Evolutionary conservation across 2,888 invertebrate genomes (phyloP).

Genomic region (Apodemia mormo): DNA sequence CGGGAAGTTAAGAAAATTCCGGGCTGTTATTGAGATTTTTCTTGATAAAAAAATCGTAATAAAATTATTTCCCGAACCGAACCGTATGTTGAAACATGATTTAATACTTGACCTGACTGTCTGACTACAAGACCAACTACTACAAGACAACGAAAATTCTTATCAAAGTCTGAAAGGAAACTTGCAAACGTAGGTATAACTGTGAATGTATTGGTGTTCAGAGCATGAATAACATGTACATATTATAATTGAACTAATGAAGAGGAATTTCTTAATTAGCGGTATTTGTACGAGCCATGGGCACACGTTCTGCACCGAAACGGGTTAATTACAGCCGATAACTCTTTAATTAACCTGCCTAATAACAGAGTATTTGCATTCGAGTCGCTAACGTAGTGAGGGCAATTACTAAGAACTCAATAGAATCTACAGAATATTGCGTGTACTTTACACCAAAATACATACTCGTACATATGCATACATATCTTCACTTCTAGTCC

Average conservation of each 20-base stretch:
- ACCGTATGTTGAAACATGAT: too few species aligned
- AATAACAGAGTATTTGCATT: slow-evolving; percentile 78
- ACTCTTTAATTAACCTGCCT: slow-evolving; percentile 81
- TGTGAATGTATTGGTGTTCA: background rate
- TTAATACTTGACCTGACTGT: too few species aligned
- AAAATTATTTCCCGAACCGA: too few species aligned
- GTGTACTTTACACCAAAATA: background rate
- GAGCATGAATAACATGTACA: slow-evolving; percentile 18
- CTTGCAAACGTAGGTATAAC: background rate
- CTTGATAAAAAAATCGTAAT: too few species aligned
- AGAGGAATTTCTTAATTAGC: slow-evolving; percentile 79
- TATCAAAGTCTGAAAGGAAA: background rate
- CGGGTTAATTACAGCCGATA: slow-evolving; percentile 76
- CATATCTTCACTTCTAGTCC: too few species aligned
- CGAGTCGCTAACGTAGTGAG: slow-evolving; percentile 51
- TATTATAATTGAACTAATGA: slow-evolving; percentile 73
- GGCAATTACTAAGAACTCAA: slow-evolving; percentile 59
- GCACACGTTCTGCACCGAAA: slow-evolving; percentile 73
- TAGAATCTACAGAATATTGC: slow-evolving; percentile 46
- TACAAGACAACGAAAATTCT: background rate
- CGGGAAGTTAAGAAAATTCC: too few species aligned
- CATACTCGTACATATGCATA: too few species aligned
- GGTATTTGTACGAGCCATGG: slow-evolving; percentile 69
- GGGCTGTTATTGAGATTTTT: too few species aligned
- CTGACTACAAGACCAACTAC: too few species aligned